Conservation (phyloP, 2,797 vertebrate species). For the Acanthopagrus latus region DNA sequence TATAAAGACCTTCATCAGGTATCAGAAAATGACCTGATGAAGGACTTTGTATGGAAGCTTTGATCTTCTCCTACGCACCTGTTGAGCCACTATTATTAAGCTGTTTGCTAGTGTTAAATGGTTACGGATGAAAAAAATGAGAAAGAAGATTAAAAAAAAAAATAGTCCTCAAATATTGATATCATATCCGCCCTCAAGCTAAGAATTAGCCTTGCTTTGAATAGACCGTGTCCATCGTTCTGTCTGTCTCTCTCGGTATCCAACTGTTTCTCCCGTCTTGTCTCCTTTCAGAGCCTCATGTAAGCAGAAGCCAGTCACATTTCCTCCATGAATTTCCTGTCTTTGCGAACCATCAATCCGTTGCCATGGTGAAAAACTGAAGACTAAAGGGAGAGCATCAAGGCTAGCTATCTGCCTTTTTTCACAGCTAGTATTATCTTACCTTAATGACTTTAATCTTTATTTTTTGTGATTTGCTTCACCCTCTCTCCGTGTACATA, state of each 20-base stretch:
- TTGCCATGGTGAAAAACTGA: constrained; percentile 74
- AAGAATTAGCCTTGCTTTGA: background rate
- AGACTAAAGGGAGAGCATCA: constrained; percentile 70
- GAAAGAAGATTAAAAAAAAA: background rate
- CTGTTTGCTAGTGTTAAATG: background rate
- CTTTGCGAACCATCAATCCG: constrained; percentile 68
- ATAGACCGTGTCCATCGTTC: constrained; percentile 1
- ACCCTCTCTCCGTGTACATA: constrained; percentile 71
- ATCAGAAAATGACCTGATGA: too few species aligned
- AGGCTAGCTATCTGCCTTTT: constrained; percentile 77
- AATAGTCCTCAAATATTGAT: background rate
- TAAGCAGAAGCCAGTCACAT: constrained; percentile 67
- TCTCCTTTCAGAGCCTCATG: constrained; percentile 84
- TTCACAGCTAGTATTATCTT: constrained; percentile 59
- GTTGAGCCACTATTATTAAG: too few species aligned
- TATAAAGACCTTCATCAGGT: too few species aligned
- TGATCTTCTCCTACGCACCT: too few species aligned
- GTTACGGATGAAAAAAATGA: background rate
- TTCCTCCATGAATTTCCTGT: constrained; percentile 55
- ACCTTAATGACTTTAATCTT: constrained; percentile 63
- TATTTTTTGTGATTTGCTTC: constrained; percentile 62
- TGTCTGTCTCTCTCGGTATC: constrained; percentile 8
- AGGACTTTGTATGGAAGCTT: too few species aligned
- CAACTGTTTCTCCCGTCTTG: constrained; percentile 36
- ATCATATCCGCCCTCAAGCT: background rate